These are phyloP conservation scores for Catostomus latipinnis DNA, from an alignment of 2,797 vertebrate genomes.

Conservation along the genomic window DNA sequence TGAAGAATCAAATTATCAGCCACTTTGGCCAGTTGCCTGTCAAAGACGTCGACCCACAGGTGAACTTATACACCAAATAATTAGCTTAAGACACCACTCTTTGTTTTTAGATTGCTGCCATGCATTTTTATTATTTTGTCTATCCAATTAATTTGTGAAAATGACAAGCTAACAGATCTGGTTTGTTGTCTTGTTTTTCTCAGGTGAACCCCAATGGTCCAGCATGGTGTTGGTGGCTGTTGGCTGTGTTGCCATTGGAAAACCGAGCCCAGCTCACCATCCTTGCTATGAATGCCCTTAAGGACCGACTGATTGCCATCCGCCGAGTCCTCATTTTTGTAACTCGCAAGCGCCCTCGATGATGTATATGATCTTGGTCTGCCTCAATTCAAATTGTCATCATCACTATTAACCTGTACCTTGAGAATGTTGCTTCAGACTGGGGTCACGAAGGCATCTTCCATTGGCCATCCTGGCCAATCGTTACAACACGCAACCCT, in stretches of 20 bases:
- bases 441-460: constrained; percentile 24
- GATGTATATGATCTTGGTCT: constrained; percentile 55
- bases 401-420: neutral
- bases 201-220: constrained; percentile 88
- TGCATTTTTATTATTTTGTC: neutral
- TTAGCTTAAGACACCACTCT: neutral
- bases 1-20: constrained; percentile 92
- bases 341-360: constrained; percentile 86
- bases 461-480: constrained; percentile 1
- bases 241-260: constrained; percentile 89
- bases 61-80: constrained; percentile 64
- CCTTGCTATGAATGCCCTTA: constrained; percentile 87
- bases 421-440: constrained; percentile 1
- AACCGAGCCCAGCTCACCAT: constrained; percentile 91
- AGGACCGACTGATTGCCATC: constrained; percentile 89
- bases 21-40: constrained; percentile 91
- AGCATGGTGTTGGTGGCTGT: constrained; percentile 94
- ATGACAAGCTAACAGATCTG: neutral
- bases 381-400: neutral
- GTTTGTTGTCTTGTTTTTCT: constrained; percentile 1
- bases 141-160: neutral
- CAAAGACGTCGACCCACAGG: constrained; percentile 88
- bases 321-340: constrained; percentile 88
- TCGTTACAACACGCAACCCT: neutral
- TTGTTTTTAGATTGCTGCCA: neutral